These are phyloP conservation scores for Garrulus glandarius DNA, from an alignment of 2,797 vertebrate genomes.

Conservation along the genomic window DNA sequence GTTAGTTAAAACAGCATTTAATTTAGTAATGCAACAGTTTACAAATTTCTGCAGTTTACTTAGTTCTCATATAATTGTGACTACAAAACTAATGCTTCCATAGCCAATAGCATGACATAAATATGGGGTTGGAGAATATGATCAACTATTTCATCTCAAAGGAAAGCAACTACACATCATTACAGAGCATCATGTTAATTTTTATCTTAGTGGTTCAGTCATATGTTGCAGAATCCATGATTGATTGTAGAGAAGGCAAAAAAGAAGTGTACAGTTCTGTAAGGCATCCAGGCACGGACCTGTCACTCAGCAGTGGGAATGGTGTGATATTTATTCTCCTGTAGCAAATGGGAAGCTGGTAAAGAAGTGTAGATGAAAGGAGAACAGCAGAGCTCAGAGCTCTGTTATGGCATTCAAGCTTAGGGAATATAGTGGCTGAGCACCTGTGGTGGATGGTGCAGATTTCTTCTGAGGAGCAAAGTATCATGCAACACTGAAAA, in stretches of 20 bases:
- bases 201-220: neutral
- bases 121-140: neutral
- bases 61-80: slow-evolving; percentile 73
- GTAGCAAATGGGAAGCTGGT: neutral
- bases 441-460: neutral
- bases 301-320: neutral
- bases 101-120: slow-evolving; percentile 36
- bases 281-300: neutral
- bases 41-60: slow-evolving; percentile 78
- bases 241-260: neutral
- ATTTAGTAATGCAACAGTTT: slow-evolving; percentile 81
- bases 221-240: neutral
- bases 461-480: neutral
- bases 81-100: slow-evolving; percentile 64
- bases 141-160: neutral
- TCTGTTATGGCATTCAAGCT: neutral
- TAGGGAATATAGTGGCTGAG: neutral
- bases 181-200: neutral
- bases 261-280: neutral
- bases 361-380: neutral
- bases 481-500: neutral
- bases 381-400: neutral
- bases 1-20: slow-evolving; percentile 87
- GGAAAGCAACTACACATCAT: neutral
- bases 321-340: neutral